phyloP scores from a whole-genome alignment of 2,888 invertebrate genomes.

The Xestia sexstrigata region DNA sequence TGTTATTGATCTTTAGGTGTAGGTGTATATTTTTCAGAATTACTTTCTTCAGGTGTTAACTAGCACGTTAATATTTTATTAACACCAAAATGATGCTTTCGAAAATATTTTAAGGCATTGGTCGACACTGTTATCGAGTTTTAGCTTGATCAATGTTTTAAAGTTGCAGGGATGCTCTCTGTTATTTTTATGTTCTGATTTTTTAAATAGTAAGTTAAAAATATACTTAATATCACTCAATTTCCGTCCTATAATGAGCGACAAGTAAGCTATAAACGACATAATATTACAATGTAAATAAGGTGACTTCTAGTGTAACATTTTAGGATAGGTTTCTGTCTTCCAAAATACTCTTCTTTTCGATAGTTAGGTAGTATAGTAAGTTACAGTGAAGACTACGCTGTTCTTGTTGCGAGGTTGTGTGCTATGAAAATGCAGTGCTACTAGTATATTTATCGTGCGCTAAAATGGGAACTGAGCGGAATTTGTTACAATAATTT shows the following conservation, averaged over 20 bases:
- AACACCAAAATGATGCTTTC: background rate
- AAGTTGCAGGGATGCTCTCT: slow-evolving; percentile 45
- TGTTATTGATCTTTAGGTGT: slow-evolving; percentile 18
- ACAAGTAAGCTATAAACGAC: slow-evolving; percentile 70
- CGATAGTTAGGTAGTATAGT: slow-evolving; percentile 6
- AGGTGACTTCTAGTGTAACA: slow-evolving; percentile 59
- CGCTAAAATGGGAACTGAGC: background rate
- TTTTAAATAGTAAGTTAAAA: slow-evolving; percentile 6
- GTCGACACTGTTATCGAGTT: background rate
- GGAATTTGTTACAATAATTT: background rate
- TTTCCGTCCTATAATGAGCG: slow-evolving; percentile 86
- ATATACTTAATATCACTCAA: slow-evolving; percentile 55
- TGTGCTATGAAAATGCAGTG: slow-evolving; percentile 20
- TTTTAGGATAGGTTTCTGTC: slow-evolving; percentile 35
- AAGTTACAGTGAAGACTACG: slow-evolving; percentile 1
- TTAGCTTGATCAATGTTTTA: background rate
- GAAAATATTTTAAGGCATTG: background rate
- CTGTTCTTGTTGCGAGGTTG: slow-evolving; percentile 39
- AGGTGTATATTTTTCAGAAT: slow-evolving; percentile 20
- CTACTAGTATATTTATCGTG: background rate
- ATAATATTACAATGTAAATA: slow-evolving; percentile 66
- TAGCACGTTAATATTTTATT: background rate
- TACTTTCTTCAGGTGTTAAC: background rate
- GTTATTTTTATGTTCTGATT: slow-evolving; percentile 5
- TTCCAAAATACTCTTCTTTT: slow-evolving; percentile 63